phyloP scores from a whole-genome alignment of 1,140 invertebrate species.

The Drosophila repleta region DNA sequence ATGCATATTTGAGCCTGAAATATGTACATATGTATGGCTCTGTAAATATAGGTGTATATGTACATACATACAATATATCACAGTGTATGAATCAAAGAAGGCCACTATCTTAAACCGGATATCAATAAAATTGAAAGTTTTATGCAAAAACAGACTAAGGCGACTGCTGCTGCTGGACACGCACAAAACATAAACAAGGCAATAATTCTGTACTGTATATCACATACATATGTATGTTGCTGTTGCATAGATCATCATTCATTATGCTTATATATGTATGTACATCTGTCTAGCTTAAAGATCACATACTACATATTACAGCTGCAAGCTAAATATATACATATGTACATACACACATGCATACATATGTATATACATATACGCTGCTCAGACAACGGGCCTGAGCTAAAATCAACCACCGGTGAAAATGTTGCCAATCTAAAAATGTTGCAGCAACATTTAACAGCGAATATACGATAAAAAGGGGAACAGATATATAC shows the following conservation, averaged over 20 bases:
- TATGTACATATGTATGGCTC: neutral
- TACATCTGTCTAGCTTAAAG: neutral
- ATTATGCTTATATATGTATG: neutral
- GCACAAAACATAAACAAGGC: neutral
- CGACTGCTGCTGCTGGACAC: constrained; percentile 6
- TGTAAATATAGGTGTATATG: neutral
- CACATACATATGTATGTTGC: neutral
- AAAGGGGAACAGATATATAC: constrained; percentile 22
- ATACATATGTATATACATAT: constrained; percentile 14
- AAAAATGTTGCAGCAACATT: constrained; percentile 42
- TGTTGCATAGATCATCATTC: no score
- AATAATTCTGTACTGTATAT: neutral
- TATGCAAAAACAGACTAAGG: constrained; percentile 41
- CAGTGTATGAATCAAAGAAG: constrained; percentile 27
- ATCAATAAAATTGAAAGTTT: constrained; percentile 78
- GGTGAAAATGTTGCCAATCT: constrained; percentile 23
- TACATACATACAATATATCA: no score
- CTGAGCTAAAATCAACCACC: constrained; percentile 35
- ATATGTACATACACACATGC: neutral
- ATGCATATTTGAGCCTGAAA: neutral
- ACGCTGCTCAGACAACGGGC: neutral
- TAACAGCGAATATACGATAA: constrained; percentile 28
- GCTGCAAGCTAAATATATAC: neutral
- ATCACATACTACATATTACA: neutral
- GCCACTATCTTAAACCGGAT: constrained; percentile 62